Evolutionary conservation across 2,797 vertebrate species (phyloP).

Genomic region (Amblyopsis hoosieri): DNA sequence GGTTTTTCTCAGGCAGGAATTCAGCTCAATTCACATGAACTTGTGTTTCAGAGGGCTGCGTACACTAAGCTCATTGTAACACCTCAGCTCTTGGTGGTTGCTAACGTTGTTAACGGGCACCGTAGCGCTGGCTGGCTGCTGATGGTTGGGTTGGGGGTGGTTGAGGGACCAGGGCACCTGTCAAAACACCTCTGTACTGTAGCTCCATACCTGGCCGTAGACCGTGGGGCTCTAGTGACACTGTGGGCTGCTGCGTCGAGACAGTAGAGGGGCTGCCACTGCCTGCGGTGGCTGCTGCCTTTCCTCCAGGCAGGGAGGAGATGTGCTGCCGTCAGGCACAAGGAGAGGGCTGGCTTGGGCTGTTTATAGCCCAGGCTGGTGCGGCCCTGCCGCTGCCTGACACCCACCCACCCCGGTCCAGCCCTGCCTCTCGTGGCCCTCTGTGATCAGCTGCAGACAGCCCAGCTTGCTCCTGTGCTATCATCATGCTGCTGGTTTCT

Average conservation of each 20-base stretch:
- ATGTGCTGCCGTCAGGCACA: conserved; percentile 29
- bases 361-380: conserved; percentile 16
- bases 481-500: conserved; percentile 16
- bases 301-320: conserved; percentile 21
- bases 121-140: background rate
- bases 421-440: background rate
- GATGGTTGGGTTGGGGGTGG: too few relatives aligned
- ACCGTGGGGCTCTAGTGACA: conserved; percentile 33
- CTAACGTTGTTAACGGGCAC: background rate
- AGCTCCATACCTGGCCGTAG: conserved; percentile 5
- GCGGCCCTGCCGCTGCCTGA: background rate
- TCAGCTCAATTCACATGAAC: background rate
- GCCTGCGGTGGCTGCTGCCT: background rate
- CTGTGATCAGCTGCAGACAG: conserved; percentile 25
- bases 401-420: background rate
- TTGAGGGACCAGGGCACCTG: background rate
- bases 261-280: conserved; percentile 6
- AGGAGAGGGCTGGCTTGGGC: conserved; percentile 11
- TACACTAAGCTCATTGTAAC: conserved; percentile 14
- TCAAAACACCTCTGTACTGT: background rate
- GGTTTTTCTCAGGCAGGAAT: background rate
- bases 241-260: conserved; percentile 12
- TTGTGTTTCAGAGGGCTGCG: conserved; percentile 3
- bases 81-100: conserved; percentile 7
- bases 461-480: conserved; percentile 5